Evolutionary conservation across 2,113 vertebrate species (phyloP), one percentile per base, ranked within the genome.

Genomic region (Neopipo cinnamomea): DNA sequence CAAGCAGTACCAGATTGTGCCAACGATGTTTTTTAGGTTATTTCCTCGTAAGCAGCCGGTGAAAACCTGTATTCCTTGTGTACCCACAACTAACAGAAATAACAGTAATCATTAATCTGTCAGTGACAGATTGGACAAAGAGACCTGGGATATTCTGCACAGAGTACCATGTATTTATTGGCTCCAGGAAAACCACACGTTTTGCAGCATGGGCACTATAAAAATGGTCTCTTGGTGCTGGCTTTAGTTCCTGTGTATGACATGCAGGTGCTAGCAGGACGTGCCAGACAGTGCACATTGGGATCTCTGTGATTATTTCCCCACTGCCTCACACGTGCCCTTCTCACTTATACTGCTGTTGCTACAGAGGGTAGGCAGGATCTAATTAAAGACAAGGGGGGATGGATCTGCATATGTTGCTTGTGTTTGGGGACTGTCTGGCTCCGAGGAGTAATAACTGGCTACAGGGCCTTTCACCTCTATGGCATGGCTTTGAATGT

Each of bases 391-490:
- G 84, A 53, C 66, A 65, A 84, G 53, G 53, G 87, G n/a, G 70
- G 88, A 72, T 81, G 88, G 85, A 75, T 89, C 88, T 94, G 92
- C 84, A 91, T 91, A 83, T 93, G 87, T 30, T 94, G 92, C 76
- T 88, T 71, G 85, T 97, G 94, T 95, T 90, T 96, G 83, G 96
- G 89, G 93, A 93, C 89, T 72, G 75, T 67, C 85, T 96, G 88
- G 62, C 93, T 87, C 16, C 0, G 80, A 94, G 92, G 83, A 95
- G 95, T 81, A 91, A 95, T 96, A 96, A 95, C 94, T 96, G 89
- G 75, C 95, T 85, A 67, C 88, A 95, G 80, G 93, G 65, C 96
- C 95, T 96, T 96, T 96, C 93, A 96, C 96, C 95, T 91, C 85
- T 55, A 1, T 89, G 92, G 70, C 88, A 75, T 78, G 91, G 93